phyloP scores from a whole-genome alignment of 2,113 vertebrate genomes.

The Chelonoidis abingdonii region DNA sequence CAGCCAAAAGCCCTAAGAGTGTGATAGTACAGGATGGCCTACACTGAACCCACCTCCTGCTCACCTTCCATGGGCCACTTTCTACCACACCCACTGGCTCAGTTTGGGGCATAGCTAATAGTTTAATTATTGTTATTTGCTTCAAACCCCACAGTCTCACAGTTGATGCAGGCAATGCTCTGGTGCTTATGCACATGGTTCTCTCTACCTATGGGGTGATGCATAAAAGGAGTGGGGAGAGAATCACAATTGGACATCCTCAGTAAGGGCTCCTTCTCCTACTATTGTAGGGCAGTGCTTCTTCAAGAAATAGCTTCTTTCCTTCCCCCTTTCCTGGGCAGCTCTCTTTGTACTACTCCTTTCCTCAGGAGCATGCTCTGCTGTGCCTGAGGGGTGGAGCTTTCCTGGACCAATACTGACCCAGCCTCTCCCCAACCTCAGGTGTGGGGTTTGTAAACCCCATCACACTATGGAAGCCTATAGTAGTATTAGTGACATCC shows the following conservation, averaged over 20 bases:
- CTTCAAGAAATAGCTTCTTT: not conserved
- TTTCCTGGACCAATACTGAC: too few relatives aligned
- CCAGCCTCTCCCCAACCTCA: too few relatives aligned
- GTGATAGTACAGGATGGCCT: not conserved
- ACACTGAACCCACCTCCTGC: not conserved
- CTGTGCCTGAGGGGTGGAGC: too few relatives aligned
- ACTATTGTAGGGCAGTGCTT: not conserved
- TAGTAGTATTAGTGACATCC: too few relatives aligned
- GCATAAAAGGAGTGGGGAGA: not conserved
- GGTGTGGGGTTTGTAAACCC: too few relatives aligned
- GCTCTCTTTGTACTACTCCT: too few relatives aligned
- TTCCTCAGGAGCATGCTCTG: too few relatives aligned
- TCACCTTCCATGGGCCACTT: not conserved
- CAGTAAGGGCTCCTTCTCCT: not conserved
- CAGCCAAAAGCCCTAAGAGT: not conserved
- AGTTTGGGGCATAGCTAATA: not conserved
- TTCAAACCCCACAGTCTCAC: not conserved
- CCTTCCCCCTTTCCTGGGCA: too few relatives aligned
- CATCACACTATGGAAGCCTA: too few relatives aligned
- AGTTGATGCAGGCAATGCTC: not conserved
- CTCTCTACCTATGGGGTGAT: not conserved
- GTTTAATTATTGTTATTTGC: not conserved
- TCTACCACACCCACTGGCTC: not conserved
- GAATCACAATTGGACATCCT: not conserved
- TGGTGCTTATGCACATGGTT: not conserved